Conservation (phyloP, 2,113 vertebrate species). For the Trinectes maculatus region DNA sequence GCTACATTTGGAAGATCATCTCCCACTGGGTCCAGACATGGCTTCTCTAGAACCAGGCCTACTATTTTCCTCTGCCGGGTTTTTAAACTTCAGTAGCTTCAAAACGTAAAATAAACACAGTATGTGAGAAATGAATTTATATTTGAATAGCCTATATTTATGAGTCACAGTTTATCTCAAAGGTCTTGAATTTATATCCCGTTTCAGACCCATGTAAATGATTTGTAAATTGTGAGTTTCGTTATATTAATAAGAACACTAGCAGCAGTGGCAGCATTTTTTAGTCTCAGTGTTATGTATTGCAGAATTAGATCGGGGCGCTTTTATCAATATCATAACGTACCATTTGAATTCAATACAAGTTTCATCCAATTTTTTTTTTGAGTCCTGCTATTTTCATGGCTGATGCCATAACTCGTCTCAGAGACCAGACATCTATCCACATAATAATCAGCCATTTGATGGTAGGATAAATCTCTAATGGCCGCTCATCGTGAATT, state of each 20-base stretch:
- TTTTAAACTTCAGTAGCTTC: slow-evolving; percentile 20
- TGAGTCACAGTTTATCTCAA: too few relatives aligned
- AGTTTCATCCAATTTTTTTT: neutral
- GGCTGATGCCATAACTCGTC: slow-evolving; percentile 11
- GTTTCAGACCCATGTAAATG: too few relatives aligned
- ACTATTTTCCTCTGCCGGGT: slow-evolving; percentile 31
- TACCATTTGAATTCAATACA: slow-evolving; percentile 10
- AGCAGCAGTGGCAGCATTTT: too few relatives aligned
- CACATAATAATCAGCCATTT: slow-evolving; percentile 32
- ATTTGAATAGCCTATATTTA: too few relatives aligned
- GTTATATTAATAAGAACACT: too few relatives aligned
- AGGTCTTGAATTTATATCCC: too few relatives aligned
- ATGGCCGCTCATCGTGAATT: slow-evolving; percentile 61
- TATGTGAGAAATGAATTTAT: too few relatives aligned
- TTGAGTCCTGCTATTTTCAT: neutral
- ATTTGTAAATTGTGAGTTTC: too few relatives aligned
- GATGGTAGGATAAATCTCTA: slow-evolving; percentile 43
- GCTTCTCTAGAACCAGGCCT: slow-evolving; percentile 61
- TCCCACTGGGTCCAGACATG: slow-evolving; percentile 51
- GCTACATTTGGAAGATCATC: slow-evolving; percentile 47
- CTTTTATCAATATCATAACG: neutral
- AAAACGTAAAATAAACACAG: slow-evolving; percentile 18
- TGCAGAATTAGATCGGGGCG: too few relatives aligned
- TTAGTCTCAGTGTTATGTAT: too few relatives aligned
- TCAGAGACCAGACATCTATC: slow-evolving; percentile 3